Conservation (phyloP, 2,888 invertebrate species). For the Drosophila koepferae region DNA sequence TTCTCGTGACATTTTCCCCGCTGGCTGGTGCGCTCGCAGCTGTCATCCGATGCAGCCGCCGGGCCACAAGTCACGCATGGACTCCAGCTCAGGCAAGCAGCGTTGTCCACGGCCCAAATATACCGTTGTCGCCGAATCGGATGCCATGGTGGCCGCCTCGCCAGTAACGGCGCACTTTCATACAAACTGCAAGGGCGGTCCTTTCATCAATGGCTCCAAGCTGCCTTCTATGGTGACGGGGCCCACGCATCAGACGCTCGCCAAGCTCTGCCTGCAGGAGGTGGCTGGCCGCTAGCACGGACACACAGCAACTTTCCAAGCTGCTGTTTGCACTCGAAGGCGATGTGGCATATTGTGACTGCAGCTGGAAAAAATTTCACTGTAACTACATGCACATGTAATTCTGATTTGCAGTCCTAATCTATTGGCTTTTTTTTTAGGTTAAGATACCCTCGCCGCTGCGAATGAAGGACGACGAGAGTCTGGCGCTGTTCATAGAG, state of each 20-base stretch:
- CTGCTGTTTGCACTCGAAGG: slow-evolving; percentile 84
- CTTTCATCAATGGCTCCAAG: slow-evolving; percentile 86
- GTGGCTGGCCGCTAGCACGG: slow-evolving; percentile 84
- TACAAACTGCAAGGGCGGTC: slow-evolving; percentile 86
- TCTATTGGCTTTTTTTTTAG: slow-evolving; percentile 50
- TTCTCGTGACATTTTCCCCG: slow-evolving; percentile 97
- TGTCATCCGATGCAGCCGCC: slow-evolving; percentile 97
- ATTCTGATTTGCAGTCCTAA: neutral
- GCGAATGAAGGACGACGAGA: slow-evolving; percentile 84
- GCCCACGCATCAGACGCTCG: slow-evolving; percentile 85
- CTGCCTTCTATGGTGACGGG: slow-evolving; percentile 86
- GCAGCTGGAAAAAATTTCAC: slow-evolving; percentile 85
- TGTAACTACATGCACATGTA: slow-evolving; percentile 57
- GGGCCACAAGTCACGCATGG: slow-evolving; percentile 92
- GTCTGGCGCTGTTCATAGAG: slow-evolving; percentile 84
- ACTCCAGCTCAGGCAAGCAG: slow-evolving; percentile 86
- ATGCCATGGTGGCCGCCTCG: slow-evolving; percentile 85
- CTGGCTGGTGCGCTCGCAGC: slow-evolving; percentile 97
- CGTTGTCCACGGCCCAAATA: slow-evolving; percentile 86
- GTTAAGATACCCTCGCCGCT: slow-evolving; percentile 84
- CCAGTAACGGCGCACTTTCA: slow-evolving; percentile 86
- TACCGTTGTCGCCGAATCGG: slow-evolving; percentile 86
- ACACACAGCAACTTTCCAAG: slow-evolving; percentile 84
- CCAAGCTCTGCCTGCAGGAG: slow-evolving; percentile 85
- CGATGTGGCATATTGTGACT: slow-evolving; percentile 85